These are phyloP conservation scores for Torymus aiolomorphi DNA, from an alignment of 2,888 invertebrate genomes.

Conservation along the genomic window DNA sequence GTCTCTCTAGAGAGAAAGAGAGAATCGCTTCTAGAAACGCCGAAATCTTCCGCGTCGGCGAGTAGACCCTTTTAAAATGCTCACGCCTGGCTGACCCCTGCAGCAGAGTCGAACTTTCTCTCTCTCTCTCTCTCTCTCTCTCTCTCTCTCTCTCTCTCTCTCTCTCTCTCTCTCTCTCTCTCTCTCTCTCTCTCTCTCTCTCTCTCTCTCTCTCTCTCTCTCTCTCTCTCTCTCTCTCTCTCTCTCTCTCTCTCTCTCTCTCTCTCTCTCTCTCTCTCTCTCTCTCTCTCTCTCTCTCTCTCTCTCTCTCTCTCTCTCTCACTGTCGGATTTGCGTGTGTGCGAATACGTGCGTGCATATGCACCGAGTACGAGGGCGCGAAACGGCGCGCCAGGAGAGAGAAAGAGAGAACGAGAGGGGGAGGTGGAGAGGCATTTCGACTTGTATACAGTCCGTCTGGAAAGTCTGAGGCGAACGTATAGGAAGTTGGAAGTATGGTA, in stretches of 20 bases:
- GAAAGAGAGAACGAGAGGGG: conserved; percentile 21
- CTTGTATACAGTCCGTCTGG: not conserved
- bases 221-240: too few species aligned
- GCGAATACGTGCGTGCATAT: conserved; percentile 4
- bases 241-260: too few species aligned
- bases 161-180: too few species aligned
- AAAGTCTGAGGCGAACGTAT: not conserved
- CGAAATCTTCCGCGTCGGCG: conserved; percentile 58
- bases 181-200: too few species aligned
- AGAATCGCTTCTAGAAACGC: conserved; percentile 39
- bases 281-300: too few species aligned
- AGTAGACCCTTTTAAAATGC: conserved; percentile 59
- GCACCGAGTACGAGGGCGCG: not conserved
- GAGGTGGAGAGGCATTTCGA: not conserved
- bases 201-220: too few species aligned
- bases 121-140: too few species aligned
- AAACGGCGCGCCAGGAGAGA: not conserved
- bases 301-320: too few species aligned
- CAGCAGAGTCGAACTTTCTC: too few species aligned
- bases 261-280: too few species aligned
- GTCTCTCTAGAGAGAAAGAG: not conserved
- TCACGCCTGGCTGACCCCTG: conserved; percentile 58
- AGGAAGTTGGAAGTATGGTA: too few species aligned
- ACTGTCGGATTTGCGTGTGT: not conserved
- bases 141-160: too few species aligned